A percentile compares a stretch with the other conserved stretches of the same genome.
phyloP scores from a whole-genome alignment of 1,140 invertebrate genomes.

The Eurosta solidaginis region DNA sequence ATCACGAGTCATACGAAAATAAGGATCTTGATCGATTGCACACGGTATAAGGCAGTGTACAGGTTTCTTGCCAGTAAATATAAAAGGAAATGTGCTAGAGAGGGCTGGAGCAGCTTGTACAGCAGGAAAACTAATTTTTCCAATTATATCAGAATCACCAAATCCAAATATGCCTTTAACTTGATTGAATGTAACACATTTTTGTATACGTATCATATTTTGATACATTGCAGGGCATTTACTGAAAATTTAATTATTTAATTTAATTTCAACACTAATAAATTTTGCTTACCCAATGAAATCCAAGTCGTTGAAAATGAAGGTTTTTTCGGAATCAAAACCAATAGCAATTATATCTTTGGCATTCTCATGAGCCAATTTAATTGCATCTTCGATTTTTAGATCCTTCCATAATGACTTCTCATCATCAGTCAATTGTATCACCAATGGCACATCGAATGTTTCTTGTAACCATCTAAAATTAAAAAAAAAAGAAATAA shows the following conservation, averaged over 20 bases:
- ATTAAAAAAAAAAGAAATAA: slow-evolving; percentile 33
- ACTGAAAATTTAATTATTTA: neutral
- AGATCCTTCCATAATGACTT: slow-evolving; percentile 98
- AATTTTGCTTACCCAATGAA: slow-evolving; percentile 82
- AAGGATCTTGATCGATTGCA: slow-evolving; percentile 99
- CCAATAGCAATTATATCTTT: slow-evolving; percentile 99
- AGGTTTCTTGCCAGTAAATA: slow-evolving; percentile 81
- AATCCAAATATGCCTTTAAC: slow-evolving; percentile 97
- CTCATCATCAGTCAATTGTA: slow-evolving; percentile 98
- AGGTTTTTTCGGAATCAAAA: slow-evolving; percentile 95
- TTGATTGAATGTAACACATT: slow-evolving; percentile 95
- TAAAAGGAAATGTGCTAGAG: slow-evolving; percentile 92
- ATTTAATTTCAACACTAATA: neutral
- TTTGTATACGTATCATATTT: slow-evolving; percentile 90
- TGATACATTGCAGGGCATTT: slow-evolving; percentile 85
- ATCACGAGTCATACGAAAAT: slow-evolving; percentile 98
- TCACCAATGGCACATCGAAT: slow-evolving; percentile 95
- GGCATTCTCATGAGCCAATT: slow-evolving; percentile 87
- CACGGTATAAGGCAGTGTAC: slow-evolving; percentile 93
- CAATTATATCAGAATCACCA: slow-evolving; percentile 92
- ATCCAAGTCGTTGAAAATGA: slow-evolving; percentile 94
- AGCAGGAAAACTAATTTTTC: slow-evolving; percentile 96
- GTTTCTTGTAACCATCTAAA: slow-evolving; percentile 95
- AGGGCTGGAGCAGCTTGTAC: slow-evolving; percentile 96
- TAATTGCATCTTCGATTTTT: slow-evolving; percentile 84